Base-by-base conservation (phyloP, 2,888 invertebrate genomes). In the Sphaeridia pumilis region DNA sequence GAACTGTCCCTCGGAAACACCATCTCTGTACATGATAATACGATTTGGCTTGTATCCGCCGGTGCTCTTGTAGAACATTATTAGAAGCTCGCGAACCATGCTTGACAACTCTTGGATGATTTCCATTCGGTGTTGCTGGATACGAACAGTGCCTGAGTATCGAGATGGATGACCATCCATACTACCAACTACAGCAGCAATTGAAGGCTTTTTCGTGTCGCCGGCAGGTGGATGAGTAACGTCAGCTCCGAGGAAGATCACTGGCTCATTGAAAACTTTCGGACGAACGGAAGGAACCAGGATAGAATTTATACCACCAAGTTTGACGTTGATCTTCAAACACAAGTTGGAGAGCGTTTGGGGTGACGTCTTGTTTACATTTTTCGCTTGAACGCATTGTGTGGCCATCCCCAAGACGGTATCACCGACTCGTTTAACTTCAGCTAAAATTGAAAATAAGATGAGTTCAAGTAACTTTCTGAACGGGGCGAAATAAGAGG, bases 101-200 rank as follows among this genome's bases (percentile, higher is more conserved):
- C 90, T 89, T 70, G 93, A 89, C 67, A 99, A 79, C 74, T 99
- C 98, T 72, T 94, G 92, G 60, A 99, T 99, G 67, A 97, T 93
- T 75, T 99, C 98, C 74, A 98, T 95, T 61, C 98, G 77, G 73
- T 97, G 95, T 67, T 93, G 90, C 72, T 99, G 98, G 54, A 99
- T 97, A 50, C 98, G 72, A 47, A 98, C 97, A 1, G 97, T 95
- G 62, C 97, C 97, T 41, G 97, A 93, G 73, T 98, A 98, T 38
- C 98, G 82, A 61, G 93, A 93, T 4, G 98, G 98, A 77, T 99
- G 98, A 56, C 95, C 98, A 76, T 99, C 98, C 95, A 99, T 98
- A 59, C 94, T 94, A 59, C 94, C 98, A 14, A 99, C 98, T 49
- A 98, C 94, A 53, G 97, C 95, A 48, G 97, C 97, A 69, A 97